These are phyloP conservation scores for Zophobas morio DNA, from an alignment of 1,140 invertebrate species.

Conservation along the genomic window DNA sequence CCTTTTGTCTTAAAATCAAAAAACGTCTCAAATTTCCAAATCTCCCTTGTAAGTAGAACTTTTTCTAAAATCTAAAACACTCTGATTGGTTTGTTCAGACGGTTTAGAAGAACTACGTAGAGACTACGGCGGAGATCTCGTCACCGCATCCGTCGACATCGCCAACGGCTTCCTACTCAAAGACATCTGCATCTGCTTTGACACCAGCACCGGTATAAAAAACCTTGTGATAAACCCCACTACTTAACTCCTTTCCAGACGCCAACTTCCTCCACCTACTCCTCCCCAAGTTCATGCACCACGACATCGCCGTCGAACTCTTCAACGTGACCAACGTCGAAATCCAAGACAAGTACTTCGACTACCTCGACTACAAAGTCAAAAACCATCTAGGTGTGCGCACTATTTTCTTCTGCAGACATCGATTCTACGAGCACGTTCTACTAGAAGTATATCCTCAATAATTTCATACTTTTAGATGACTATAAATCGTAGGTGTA, in stretches of 20 bases:
- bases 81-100: conserved; percentile 46
- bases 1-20: not conserved
- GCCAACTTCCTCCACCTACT: conserved; percentile 47
- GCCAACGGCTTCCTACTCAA: conserved; percentile 51
- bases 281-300: not conserved
- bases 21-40: conserved; percentile 10
- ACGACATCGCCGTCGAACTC: conserved; percentile 23
- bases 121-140: conserved; percentile 54
- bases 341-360: conserved; percentile 58
- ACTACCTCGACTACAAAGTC: conserved; percentile 51
- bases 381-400: conserved; percentile 48
- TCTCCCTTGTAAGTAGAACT: conserved; percentile 11
- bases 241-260: not conserved
- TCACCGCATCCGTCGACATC: conserved; percentile 54
- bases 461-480: conserved; percentile 16
- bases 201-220: conserved; percentile 50
- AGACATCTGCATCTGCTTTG: conserved; percentile 53
- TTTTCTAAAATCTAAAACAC: not conserved
- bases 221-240: not conserved
- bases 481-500: conserved; percentile 55
- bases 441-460: conserved; percentile 51
- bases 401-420: conserved; percentile 55
- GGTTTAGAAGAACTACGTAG: conserved; percentile 40
- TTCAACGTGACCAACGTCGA: conserved; percentile 57
- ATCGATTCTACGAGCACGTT: conserved; percentile 57